A percentile compares a stretch with the other conserved stretches of the same genome.
Conservation (phyloP, 2,113 vertebrate genomes). For the Plestiodon gilberti region DNA sequence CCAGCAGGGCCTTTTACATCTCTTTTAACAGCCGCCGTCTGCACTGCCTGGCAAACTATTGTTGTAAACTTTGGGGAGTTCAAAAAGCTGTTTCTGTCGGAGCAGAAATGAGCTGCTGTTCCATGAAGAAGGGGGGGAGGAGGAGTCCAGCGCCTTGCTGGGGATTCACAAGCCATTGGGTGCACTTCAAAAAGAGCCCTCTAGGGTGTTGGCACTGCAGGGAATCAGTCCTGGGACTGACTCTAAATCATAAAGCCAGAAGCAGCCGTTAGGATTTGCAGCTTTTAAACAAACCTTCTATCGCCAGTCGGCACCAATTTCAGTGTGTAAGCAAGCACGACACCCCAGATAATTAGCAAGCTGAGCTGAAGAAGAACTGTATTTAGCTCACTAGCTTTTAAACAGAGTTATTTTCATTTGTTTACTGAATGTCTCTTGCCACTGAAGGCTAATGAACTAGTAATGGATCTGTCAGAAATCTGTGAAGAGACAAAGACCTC, state of each 20-base stretch:
- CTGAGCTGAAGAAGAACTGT: not conserved
- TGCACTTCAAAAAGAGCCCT: not conserved
- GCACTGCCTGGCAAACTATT: not conserved
- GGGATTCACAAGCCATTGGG: not conserved
- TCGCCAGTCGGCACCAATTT: not conserved
- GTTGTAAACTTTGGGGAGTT: not conserved
- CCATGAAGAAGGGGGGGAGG: not conserved
- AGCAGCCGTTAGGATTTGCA: not conserved
- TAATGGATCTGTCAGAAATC: constrained; percentile 27
- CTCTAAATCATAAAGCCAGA: not conserved
- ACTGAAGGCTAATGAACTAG: constrained; percentile 17
- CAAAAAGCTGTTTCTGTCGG: not conserved
- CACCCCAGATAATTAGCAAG: constrained; percentile 18
- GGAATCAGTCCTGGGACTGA: not conserved
- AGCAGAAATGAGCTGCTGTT: not conserved
- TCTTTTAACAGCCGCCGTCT: not conserved
- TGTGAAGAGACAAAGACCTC: constrained; percentile 21
- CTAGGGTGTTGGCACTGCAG: not conserved
- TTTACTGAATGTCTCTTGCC: constrained; percentile 13
- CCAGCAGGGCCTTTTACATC: no score
- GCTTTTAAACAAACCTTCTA: not conserved
- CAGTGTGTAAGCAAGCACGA: not conserved
- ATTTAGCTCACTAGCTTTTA: constrained; percentile 14
- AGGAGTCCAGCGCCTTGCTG: not conserved
- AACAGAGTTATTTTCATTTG: constrained; percentile 23